A percentile compares a stretch with the other conserved stretches of the same genome.
Conservation (phyloP, 2,113 vertebrate genomes). For the Dendropsophus ebraccatus region DNA sequence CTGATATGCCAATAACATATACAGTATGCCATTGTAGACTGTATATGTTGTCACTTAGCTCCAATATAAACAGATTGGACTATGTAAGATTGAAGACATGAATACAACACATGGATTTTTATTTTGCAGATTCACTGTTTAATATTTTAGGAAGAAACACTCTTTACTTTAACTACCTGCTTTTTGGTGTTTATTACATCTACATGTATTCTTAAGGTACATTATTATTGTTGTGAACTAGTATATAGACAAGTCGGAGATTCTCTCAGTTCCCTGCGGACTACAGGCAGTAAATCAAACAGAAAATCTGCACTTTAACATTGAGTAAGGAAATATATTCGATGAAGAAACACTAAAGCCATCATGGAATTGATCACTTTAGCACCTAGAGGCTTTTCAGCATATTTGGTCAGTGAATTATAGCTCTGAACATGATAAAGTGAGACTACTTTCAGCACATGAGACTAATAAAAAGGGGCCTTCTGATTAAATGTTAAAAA, state of each 20-base stretch:
- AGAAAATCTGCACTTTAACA: slow-evolving; percentile 32
- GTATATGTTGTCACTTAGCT: too few relatives aligned
- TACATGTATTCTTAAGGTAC: neutral
- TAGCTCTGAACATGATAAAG: slow-evolving; percentile 41
- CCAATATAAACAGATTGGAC: too few relatives aligned
- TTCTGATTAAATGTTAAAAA: slow-evolving; percentile 17
- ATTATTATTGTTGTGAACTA: neutral
- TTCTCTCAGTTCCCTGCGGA: slow-evolving; percentile 7
- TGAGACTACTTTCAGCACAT: slow-evolving; percentile 17
- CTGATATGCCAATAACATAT: neutral
- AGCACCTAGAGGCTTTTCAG: slow-evolving; percentile 37
- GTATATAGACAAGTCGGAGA: neutral
- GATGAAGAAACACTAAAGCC: slow-evolving; percentile 44
- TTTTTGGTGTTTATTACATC: neutral
- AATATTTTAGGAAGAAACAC: neutral
- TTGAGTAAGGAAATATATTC: slow-evolving; percentile 47
- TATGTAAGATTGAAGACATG: too few relatives aligned
- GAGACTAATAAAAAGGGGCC: slow-evolving; percentile 34
- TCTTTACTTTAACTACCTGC: neutral
- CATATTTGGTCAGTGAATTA: slow-evolving; percentile 39
- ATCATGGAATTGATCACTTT: slow-evolving; percentile 49
- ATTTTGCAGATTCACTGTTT: too few relatives aligned
- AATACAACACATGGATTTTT: too few relatives aligned
- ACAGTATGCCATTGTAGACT: too few relatives aligned
- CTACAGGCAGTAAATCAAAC: slow-evolving; percentile 29